These are phyloP conservation scores for Paragorgia papillata DNA, from an alignment of 92 coral and sea anemone species.

Conservation along the genomic window DNA sequence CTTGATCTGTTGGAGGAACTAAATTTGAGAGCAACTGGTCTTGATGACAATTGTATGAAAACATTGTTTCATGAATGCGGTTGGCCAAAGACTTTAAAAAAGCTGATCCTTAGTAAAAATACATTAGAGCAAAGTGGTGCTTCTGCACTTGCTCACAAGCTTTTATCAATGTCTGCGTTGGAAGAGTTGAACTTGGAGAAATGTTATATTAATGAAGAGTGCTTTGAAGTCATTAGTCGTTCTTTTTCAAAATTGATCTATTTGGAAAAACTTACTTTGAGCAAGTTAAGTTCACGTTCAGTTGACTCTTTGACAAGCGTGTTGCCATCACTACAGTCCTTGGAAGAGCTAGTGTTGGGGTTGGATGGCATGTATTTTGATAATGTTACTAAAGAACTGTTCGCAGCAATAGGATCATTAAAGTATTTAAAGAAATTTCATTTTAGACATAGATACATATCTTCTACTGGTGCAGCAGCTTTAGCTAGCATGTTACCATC, in stretches of 20 bases:
- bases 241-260: not conserved
- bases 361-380: too few relatives aligned
- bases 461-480: not conserved
- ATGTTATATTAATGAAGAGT: not conserved
- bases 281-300: too few relatives aligned
- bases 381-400: too few relatives aligned
- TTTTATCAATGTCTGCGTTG: not conserved
- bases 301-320: not conserved
- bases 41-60: not conserved
- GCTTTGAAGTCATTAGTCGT: not conserved
- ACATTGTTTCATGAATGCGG: not conserved
- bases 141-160: not conserved
- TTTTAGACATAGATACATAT: not conserved
- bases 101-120: not conserved
- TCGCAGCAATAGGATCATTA: not conserved
- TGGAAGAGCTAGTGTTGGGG: constrained; percentile 5
- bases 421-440: not conserved
- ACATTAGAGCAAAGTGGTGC: not conserved
- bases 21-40: not conserved
- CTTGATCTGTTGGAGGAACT: not conserved
- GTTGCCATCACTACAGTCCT: constrained; percentile 16
- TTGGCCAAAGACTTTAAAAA: not conserved
- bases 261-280: too few relatives aligned
- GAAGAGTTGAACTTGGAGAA: not conserved
- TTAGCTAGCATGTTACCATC: not conserved